These are phyloP conservation scores for Gobio occitaniae DNA, from an alignment of 2,797 vertebrate genomes.

Conservation along the genomic window DNA sequence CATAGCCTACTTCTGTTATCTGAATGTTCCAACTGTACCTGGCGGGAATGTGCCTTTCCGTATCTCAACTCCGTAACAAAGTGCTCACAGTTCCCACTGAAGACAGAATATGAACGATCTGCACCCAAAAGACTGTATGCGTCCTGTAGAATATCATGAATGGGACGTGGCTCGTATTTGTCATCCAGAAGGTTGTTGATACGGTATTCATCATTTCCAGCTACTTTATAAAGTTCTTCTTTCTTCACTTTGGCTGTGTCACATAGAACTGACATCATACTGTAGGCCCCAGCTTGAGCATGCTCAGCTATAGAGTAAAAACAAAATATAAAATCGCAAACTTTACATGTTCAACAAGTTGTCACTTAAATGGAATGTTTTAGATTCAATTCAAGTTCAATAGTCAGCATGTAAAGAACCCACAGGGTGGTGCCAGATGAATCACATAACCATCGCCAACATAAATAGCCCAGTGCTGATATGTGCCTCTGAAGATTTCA, in stretches of 20 bases:
- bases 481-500: constrained; percentile 76
- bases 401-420: constrained; percentile 57
- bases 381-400: background rate
- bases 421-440: constrained; percentile 80
- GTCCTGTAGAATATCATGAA: constrained; percentile 70
- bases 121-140: constrained; percentile 73
- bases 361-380: background rate
- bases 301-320: constrained; percentile 71
- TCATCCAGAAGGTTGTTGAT: constrained; percentile 85
- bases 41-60: constrained; percentile 80
- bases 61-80: constrained; percentile 87
- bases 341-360: background rate
- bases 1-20: background rate
- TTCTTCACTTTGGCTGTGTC: constrained; percentile 84
- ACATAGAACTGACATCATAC: constrained; percentile 81
- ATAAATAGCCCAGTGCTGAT: constrained; percentile 84
- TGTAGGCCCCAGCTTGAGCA: constrained; percentile 69
- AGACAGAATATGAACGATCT: constrained; percentile 77
- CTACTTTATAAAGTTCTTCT: constrained; percentile 77
- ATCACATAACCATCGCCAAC: constrained; percentile 78
- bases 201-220: constrained; percentile 72
- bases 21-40: constrained; percentile 67
- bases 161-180: constrained; percentile 67
- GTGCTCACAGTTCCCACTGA: constrained; percentile 87
- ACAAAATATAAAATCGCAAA: background rate